Conservation (phyloP, 2,797 vertebrate species). For the Oryzias sinensis region DNA sequence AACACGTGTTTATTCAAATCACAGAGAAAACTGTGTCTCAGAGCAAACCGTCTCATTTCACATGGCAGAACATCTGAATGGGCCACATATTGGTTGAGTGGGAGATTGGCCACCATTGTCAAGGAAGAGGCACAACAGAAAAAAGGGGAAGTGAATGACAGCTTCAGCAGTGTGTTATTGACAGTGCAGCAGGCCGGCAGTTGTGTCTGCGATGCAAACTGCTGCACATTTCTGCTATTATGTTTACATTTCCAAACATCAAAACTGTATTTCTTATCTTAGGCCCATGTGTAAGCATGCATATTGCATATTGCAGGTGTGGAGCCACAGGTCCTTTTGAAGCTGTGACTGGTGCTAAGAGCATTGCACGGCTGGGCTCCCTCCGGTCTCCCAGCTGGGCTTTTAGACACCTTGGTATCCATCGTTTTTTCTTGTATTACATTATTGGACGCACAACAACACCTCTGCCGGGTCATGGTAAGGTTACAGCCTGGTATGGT, state of each 20-base stretch:
- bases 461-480: conserved; percentile 38
- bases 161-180: conserved; percentile 26
- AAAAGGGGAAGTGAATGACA: conserved; percentile 24
- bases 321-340: conserved; percentile 8
- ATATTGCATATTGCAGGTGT: not conserved
- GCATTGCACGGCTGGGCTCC: conserved; percentile 59
- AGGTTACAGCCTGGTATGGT: conserved; percentile 18
- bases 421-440: conserved; percentile 43
- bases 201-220: conserved; percentile 3
- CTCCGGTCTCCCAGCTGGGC: conserved; percentile 57
- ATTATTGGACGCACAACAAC: conserved; percentile 18
- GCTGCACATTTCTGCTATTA: conserved; percentile 6
- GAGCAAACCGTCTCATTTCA: conserved; percentile 27
- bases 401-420: conserved; percentile 60
- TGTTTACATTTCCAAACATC: conserved; percentile 21
- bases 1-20: conserved; percentile 28
- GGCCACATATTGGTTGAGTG: conserved; percentile 26
- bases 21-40: conserved; percentile 20
- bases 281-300: conserved; percentile 3
- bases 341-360: conserved; percentile 43
- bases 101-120: conserved; percentile 32
- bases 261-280: conserved; percentile 2
- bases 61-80: conserved; percentile 29
- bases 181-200: conserved; percentile 22
- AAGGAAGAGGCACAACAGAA: conserved; percentile 18